A percentile compares a stretch with the other conserved stretches of the same genome.
These are phyloP conservation scores for Apotomis betuletana DNA, from an alignment of 2,888 invertebrate genomes.

Conservation along the genomic window DNA sequence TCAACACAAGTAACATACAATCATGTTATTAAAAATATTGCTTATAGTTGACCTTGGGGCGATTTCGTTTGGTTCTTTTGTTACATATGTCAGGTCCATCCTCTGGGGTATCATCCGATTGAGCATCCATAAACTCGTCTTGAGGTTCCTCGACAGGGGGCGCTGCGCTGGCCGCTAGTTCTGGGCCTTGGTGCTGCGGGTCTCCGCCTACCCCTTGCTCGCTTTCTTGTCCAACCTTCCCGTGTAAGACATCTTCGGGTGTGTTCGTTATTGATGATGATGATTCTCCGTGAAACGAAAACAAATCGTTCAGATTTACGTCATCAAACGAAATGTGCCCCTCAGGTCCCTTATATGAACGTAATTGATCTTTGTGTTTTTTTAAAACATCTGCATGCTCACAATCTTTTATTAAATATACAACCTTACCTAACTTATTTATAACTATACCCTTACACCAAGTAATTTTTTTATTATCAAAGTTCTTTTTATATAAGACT, in stretches of 20 bases:
- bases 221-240: neutral
- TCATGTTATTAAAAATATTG: neutral
- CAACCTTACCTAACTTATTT: slow-evolving; percentile 36
- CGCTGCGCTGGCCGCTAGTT: neutral
- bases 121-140: neutral
- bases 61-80: neutral
- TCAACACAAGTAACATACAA: neutral
- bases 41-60: neutral
- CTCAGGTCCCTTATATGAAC: slow-evolving; percentile 1
- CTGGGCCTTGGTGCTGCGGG: neutral
- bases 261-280: neutral
- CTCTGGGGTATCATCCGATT: neutral
- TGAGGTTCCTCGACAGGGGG: neutral
- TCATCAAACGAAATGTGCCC: neutral
- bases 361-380: slow-evolving; percentile 40
- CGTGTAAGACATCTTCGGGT: neutral
- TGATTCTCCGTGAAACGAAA: neutral
- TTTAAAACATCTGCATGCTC: neutral
- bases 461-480: slow-evolving; percentile 29
- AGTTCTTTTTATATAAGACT: slow-evolving; percentile 41
- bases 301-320: neutral
- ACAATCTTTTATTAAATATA: slow-evolving; percentile 37
- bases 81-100: neutral
- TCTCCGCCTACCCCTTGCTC: neutral
- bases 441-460: slow-evolving; percentile 43